phyloP scores from a whole-genome alignment of 2,888 invertebrate species.

The Pollenia amentaria region DNA sequence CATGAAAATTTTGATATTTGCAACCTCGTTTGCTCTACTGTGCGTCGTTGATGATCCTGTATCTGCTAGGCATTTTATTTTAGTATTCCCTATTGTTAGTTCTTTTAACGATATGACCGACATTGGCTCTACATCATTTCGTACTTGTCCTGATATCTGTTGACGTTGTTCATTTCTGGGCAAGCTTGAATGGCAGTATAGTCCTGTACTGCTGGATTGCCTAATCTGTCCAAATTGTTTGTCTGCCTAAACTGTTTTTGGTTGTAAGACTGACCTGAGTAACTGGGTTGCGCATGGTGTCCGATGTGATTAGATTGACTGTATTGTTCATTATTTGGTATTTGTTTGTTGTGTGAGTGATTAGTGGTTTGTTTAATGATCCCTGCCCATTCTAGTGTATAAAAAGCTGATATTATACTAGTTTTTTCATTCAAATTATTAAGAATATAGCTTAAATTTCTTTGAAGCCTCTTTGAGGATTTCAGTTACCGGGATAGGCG shows the following conservation, averaged over 20 bases:
- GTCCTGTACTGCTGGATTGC: too few relatives aligned
- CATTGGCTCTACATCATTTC: background rate
- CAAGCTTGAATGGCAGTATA: background rate
- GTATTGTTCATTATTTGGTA: too few relatives aligned
- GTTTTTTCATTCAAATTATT: slow-evolving; percentile 17
- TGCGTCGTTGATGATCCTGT: background rate
- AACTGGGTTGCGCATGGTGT: background rate
- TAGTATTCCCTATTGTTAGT: background rate
- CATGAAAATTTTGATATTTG: too few relatives aligned
- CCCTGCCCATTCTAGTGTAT: background rate
- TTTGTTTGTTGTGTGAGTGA: slow-evolving; percentile 2
- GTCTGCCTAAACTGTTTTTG: background rate
- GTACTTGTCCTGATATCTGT: background rate
- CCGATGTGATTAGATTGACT: slow-evolving; percentile 5
- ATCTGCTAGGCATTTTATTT: background rate
- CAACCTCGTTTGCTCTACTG: too few relatives aligned
- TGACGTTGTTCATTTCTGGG: background rate
- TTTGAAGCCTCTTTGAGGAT: background rate
- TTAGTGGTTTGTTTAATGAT: slow-evolving; percentile 1
- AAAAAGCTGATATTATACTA: too few relatives aligned
- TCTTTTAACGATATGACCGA: background rate
- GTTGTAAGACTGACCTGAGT: background rate
- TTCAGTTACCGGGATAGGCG: too few relatives aligned
- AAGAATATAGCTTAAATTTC: background rate
- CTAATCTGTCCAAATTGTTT: too few relatives aligned